A percentile compares a stretch with the other conserved stretches of the same genome.
These are phyloP conservation scores for Dysdera silvatica DNA, from an alignment of 1,140 invertebrate genomes.

Conservation along the genomic window DNA sequence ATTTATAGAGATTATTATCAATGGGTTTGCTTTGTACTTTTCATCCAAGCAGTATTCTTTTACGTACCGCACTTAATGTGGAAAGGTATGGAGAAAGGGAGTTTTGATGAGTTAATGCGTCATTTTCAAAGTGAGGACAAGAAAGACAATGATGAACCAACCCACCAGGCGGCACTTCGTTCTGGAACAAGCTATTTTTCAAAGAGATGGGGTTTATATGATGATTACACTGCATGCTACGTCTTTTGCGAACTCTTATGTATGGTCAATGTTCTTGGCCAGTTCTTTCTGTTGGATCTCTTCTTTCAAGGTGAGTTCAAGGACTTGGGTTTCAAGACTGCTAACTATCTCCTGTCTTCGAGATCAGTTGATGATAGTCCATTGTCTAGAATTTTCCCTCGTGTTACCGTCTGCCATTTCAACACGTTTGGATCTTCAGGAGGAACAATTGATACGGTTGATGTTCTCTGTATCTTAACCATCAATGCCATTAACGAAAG, in stretches of 20 bases:
- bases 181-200: neutral
- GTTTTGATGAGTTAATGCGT: too few species aligned
- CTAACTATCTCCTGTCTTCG: too few species aligned
- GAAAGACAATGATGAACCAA: too few species aligned
- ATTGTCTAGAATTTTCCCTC: conserved; percentile 65
- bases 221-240: conserved; percentile 69
- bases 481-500: conserved; percentile 72
- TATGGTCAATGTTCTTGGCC: conserved; percentile 73
- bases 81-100: conserved; percentile 35
- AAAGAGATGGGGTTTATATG: conserved; percentile 49
- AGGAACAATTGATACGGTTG: conserved; percentile 53
- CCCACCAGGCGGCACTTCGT: too few species aligned
- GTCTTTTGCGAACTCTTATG: conserved; percentile 75
- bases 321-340: conserved; percentile 87
- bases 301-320: conserved; percentile 42
- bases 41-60: conserved; percentile 43
- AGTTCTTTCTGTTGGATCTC: conserved; percentile 60
- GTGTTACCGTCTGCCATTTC: conserved; percentile 85
- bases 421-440: conserved; percentile 73
- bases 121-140: too few species aligned
- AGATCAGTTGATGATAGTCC: too few species aligned
- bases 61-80: conserved; percentile 43
- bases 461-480: conserved; percentile 38
- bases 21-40: conserved; percentile 44
- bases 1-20: conserved; percentile 44